phyloP scores from a whole-genome alignment of 2,888 invertebrate species.

The Orthonevra nobilis region DNA sequence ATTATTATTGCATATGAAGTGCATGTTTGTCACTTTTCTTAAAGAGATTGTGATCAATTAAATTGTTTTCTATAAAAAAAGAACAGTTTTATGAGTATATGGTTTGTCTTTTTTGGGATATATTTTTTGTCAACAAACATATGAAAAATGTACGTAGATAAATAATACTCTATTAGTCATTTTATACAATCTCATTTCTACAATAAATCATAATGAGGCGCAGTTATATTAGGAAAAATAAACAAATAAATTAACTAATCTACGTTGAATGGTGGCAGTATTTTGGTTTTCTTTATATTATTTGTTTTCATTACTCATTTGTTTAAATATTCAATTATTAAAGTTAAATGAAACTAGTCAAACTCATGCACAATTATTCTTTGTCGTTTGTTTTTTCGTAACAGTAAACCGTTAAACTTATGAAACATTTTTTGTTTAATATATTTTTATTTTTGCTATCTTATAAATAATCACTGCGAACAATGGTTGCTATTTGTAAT shows the following conservation, averaged over 20 bases:
- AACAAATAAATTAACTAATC: slow-evolving; percentile 21
- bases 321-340: background rate
- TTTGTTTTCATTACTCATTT: background rate
- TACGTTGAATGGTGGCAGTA: slow-evolving; percentile 52
- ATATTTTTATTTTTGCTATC: background rate
- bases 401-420: slow-evolving; percentile 33
- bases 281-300: slow-evolving; percentile 26
- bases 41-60: slow-evolving; percentile 23
- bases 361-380: slow-evolving; percentile 30
- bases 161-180: slow-evolving; percentile 7
- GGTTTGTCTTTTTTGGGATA: background rate
- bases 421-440: slow-evolving; percentile 7
- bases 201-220: background rate
- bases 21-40: slow-evolving; percentile 36
- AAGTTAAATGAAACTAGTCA: slow-evolving; percentile 18
- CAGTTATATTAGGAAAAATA: background rate
- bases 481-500: slow-evolving; percentile 11
- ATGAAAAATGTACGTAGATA: background rate
- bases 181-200: slow-evolving; percentile 16
- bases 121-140: slow-evolving; percentile 5
- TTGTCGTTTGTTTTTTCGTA: slow-evolving; percentile 19
- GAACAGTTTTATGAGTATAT: slow-evolving; percentile 18
- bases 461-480: slow-evolving; percentile 40
- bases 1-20: slow-evolving; percentile 47
- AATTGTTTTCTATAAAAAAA: slow-evolving; percentile 1